Evolutionary conservation across 2,888 invertebrate genomes (phyloP).

Genomic region (Ctenicera cuprea): DNA sequence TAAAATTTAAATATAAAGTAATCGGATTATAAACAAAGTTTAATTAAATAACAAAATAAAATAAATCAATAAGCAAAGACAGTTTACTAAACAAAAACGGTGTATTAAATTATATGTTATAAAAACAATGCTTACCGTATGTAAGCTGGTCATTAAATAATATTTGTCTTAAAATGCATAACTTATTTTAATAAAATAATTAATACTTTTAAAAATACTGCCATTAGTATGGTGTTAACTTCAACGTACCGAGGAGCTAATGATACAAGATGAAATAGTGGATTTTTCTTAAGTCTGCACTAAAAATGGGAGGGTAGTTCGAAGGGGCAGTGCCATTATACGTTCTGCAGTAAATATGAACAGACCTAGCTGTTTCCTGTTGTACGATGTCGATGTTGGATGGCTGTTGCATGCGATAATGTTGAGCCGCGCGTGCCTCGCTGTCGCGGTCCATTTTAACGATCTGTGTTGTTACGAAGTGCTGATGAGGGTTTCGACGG

Average conservation of each 20-base stretch:
- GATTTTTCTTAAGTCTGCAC: conserved; percentile 29
- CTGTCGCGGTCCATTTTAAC: conserved; percentile 66
- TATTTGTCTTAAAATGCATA: not conserved
- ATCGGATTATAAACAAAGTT: conserved; percentile 44
- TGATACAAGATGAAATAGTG: conserved; percentile 43
- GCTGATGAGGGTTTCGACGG: conserved; percentile 99
- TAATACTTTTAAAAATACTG: conserved; percentile 1
- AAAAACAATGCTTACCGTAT: conserved; percentile 11
- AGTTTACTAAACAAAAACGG: conserved; percentile 28
- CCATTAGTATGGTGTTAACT: conserved; percentile 37
- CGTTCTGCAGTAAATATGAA: conserved; percentile 44
- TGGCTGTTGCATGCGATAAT: conserved; percentile 68
- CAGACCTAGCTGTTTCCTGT: conserved; percentile 57
- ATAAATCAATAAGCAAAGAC: conserved; percentile 17
- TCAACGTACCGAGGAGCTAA: conserved; percentile 20
- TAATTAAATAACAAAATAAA: conserved; percentile 53
- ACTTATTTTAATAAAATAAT: conserved; percentile 6
- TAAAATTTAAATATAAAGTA: conserved; percentile 49
- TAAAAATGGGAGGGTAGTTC: conserved; percentile 48
- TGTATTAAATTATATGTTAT: conserved; percentile 10
- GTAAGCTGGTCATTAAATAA: conserved; percentile 15
- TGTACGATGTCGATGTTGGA: conserved; percentile 64
- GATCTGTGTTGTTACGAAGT: conserved; percentile 79
- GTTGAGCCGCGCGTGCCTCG: conserved; percentile 59
- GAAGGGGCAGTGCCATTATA: conserved; percentile 44